Evolutionary conservation across 2,113 vertebrate species (phyloP), one percentile per base, ranked within the genome.

Genomic region (Poicephalus meyeri): DNA sequence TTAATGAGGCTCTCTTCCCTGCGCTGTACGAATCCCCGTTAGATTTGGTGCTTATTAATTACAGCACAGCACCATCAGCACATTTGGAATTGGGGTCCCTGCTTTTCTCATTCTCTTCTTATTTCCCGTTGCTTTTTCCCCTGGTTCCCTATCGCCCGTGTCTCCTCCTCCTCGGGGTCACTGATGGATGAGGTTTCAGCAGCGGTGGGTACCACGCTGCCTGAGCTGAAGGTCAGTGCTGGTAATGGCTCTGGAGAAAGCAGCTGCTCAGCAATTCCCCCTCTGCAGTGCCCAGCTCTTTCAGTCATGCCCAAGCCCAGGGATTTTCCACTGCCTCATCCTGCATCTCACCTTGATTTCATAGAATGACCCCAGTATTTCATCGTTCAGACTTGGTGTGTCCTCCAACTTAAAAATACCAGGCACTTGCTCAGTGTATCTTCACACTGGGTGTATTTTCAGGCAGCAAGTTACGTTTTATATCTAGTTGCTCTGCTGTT

Each of bases 1-100:
- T 97, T 93, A 89, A 96, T 94, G 96, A 97, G 91, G 81, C 31
- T 74, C 85, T 96, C 94, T 89, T 92, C 93, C 89, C 91, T 29
- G 93, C 74, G 1, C 95, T 42, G 0, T 86, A 46, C 44, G 41
- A 46, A 53, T 85, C 93, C 89, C 95, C 46, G 81, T 73, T 94
- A 93, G 93, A 10, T 85, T 83, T 82, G 93, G 87, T 95, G 29
- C 93, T 96, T 97, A 93, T 97, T 96, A 97, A 96, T 97, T 97
- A 96, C 95, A 91, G 94, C 94, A n/a, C 95, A 89, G 95, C 94
- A 61, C 94, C 29, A 4, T 91, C 96, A 96, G 94, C 96, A 95
- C 85, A 39, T 93, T 96, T 55, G 9, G 78, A 95, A 96, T 39
- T 42, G 93, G 95, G 95, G 89, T 93, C 91, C 93, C 94, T 93